Conservation (phyloP, 2,113 vertebrate species). For the Climacteris rufus region DNA sequence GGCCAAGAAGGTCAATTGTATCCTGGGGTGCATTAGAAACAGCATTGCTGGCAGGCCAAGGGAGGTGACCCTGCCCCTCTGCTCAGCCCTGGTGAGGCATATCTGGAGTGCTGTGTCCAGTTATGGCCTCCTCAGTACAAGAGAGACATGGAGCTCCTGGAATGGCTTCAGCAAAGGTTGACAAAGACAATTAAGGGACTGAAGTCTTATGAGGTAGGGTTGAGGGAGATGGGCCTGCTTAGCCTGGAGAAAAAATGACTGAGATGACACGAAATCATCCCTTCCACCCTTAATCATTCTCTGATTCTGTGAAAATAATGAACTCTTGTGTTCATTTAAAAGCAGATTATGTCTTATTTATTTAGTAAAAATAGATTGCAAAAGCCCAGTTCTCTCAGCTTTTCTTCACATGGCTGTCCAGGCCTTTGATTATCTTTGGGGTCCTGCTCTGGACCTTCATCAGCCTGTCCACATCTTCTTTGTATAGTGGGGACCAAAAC, state of each 20-base stretch:
- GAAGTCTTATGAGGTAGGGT: neutral
- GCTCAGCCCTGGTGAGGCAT: neutral
- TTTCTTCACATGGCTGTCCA: neutral
- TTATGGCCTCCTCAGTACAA: neutral
- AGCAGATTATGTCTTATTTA: rapidly evolving
- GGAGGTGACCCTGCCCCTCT: too few species aligned
- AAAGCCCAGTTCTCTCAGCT: neutral
- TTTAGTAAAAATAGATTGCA: neutral
- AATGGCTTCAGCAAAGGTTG: neutral
- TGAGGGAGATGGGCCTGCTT: neutral
- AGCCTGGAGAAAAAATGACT: neutral
- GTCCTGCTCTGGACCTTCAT: neutral
- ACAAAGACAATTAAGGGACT: neutral
- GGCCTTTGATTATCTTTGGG: neutral
- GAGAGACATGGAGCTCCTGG: neutral
- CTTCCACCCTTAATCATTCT: neutral
- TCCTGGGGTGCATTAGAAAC: neutral
- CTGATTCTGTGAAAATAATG: neutral
- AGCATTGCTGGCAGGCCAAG: neutral
- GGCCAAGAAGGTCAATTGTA: neutral
- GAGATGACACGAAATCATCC: neutral
- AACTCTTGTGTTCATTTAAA: neutral
- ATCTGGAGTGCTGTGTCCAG: neutral
- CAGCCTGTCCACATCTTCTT: neutral
- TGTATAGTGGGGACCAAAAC: neutral